These are phyloP conservation scores for Brachionus sp. DNA, from an alignment of 1,140 invertebrate genomes.

Conservation along the genomic window DNA sequence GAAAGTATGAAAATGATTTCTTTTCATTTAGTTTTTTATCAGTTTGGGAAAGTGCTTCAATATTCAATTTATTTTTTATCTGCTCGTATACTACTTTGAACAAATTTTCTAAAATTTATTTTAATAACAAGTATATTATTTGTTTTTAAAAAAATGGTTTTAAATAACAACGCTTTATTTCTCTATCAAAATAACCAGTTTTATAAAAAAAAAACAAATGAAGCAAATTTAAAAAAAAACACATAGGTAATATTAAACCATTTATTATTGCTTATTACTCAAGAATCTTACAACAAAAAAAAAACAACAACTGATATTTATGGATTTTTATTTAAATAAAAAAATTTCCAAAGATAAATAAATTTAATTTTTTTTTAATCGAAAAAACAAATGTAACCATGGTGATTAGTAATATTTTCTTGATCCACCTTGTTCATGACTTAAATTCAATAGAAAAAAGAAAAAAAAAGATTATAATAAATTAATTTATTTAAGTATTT, in stretches of 20 bases:
- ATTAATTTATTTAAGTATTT: background rate
- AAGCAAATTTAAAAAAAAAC: too few relatives aligned
- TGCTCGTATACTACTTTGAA: too few relatives aligned
- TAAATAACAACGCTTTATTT: too few relatives aligned
- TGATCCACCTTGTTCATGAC: background rate
- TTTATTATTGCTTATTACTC: background rate
- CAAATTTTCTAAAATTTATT: background rate
- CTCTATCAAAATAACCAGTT: too few relatives aligned
- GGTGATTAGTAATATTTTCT: background rate
- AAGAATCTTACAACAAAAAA: background rate
- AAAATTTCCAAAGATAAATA: background rate
- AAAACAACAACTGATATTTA: background rate
- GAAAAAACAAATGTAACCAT: background rate
- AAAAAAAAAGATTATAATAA: conserved; percentile 12
- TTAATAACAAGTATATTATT: too few relatives aligned
- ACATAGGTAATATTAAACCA: background rate
- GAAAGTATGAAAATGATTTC: too few relatives aligned
- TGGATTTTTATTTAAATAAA: background rate
- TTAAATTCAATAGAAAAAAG: background rate
- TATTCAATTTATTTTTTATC: too few relatives aligned
- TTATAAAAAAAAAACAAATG: too few relatives aligned
- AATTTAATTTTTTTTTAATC: background rate
- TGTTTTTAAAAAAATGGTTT: too few relatives aligned
- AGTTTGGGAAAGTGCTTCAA: too few relatives aligned
- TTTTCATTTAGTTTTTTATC: too few relatives aligned